Conservation (phyloP, 64 coral and sea anemone genomes). For the Catalaphyllia jardinei region DNA sequence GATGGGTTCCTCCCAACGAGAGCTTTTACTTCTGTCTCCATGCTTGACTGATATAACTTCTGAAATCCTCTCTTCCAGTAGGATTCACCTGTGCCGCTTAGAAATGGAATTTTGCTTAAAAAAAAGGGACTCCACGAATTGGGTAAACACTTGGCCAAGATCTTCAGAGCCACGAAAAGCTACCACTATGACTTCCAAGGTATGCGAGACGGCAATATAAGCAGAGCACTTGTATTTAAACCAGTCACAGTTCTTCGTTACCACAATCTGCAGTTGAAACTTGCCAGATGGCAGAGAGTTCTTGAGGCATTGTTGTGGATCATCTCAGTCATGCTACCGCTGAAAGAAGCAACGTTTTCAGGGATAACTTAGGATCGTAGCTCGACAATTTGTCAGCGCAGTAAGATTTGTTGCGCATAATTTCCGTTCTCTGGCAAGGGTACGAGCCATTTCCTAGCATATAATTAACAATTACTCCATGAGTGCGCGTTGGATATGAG, state of each 20-base stretch:
- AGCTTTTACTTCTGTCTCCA: constrained; percentile 9
- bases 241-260: constrained; percentile 25
- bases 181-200: constrained; percentile 7
- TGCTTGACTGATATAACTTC: neutral
- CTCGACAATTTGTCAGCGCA: neutral
- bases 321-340: neutral
- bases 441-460: neutral
- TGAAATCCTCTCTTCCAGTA: constrained; percentile 38
- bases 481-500: too few relatives aligned
- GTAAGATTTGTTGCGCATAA: too few relatives aligned
- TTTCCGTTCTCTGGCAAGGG: too few relatives aligned
- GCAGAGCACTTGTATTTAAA: constrained; percentile 21
- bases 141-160: neutral
- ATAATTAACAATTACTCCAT: too few relatives aligned
- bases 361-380: constrained; percentile 33
- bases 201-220: constrained; percentile 48
- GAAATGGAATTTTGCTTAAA: neutral
- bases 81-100: constrained; percentile 5
- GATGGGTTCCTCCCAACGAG: constrained; percentile 16
- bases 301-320: constrained; percentile 27
- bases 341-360: constrained; percentile 44
- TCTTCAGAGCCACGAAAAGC: constrained; percentile 55
- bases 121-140: neutral
- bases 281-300: constrained; percentile 16
- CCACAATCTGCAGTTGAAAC: constrained; percentile 24